Percentiles rank a stretch among this genome's conserved stretches.
Conservation (phyloP, 2,113 vertebrate genomes). For the Helogale parvula region DNA sequence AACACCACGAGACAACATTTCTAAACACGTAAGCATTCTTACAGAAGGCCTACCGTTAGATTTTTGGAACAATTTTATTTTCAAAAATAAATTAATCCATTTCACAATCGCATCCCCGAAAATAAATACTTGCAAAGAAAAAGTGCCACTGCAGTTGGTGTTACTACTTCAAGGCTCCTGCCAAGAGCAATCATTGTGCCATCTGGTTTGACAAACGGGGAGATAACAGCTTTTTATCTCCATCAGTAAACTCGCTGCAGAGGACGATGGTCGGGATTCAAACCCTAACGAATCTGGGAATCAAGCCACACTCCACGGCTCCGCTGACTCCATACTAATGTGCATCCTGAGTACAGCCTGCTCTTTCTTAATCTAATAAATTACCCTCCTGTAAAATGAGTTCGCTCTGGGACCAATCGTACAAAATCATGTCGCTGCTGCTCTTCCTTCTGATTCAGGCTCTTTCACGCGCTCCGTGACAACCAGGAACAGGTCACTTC, state of each 20-base stretch:
- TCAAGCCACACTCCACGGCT: conserved; percentile 53
- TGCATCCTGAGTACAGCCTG: conserved; percentile 47
- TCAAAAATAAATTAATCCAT: conserved; percentile 38
- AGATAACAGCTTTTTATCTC: conserved; percentile 63
- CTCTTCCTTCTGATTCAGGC: background rate
- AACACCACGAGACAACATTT: background rate
- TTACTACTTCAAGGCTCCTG: conserved; percentile 57
- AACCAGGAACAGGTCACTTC: background rate
- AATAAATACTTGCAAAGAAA: conserved; percentile 48
- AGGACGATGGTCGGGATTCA: conserved; percentile 25
- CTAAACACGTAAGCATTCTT: conserved; percentile 7
- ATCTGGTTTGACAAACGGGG: conserved; percentile 71
- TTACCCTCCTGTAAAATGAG: conserved; percentile 57
- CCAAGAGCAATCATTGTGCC: conserved; percentile 68
- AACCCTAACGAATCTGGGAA: conserved; percentile 56
- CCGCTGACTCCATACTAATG: conserved; percentile 39
- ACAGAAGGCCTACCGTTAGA: background rate
- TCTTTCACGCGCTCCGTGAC: background rate
- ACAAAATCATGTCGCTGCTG: background rate
- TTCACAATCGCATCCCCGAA: conserved; percentile 47
- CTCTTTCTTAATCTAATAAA: conserved; percentile 65
- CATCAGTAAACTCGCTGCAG: conserved; percentile 61
- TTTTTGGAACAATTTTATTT: conserved; percentile 62
- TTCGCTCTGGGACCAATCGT: background rate
- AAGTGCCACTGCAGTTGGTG: conserved; percentile 48